Evolutionary conservation across 2,797 vertebrate species (phyloP).

Genomic region (Tarsius wallacei): DNA sequence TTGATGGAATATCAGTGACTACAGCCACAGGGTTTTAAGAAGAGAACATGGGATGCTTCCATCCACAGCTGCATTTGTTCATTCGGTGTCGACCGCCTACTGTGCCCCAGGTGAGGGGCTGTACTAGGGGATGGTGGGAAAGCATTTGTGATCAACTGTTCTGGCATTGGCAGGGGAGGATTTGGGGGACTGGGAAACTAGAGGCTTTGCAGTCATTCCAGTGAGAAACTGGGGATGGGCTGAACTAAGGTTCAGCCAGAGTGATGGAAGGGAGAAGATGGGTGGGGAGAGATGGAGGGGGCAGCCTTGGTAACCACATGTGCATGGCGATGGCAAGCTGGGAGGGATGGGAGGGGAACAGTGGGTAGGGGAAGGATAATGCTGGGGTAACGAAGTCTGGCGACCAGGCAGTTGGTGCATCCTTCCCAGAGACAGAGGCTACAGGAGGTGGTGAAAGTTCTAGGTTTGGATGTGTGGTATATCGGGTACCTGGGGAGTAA

Average conservation of each 20-base stretch:
- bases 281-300: too few relatives aligned
- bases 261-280: background rate
- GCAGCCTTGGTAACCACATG: background rate
- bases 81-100: fast-evolving
- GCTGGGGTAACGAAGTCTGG: background rate
- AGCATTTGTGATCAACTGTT: fast-evolving
- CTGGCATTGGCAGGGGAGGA: fast-evolving
- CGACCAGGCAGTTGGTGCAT: background rate
- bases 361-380: fast-evolving
- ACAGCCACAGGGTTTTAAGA: background rate
- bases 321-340: fast-evolving
- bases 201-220: background rate
- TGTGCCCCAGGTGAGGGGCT: background rate
- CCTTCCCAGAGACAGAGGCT: background rate
- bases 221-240: background rate
- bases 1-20: background rate
- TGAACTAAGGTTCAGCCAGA: background rate
- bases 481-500: background rate
- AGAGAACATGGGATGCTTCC: fast-evolving
- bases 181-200: fast-evolving
- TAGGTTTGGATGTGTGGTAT: background rate
- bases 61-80: fast-evolving
- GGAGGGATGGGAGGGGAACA: fast-evolving
- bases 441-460: background rate
- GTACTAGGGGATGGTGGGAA: fast-evolving